Evolutionary conservation across 2,888 invertebrate species (phyloP).

Genomic region (Sesamia inferens): DNA sequence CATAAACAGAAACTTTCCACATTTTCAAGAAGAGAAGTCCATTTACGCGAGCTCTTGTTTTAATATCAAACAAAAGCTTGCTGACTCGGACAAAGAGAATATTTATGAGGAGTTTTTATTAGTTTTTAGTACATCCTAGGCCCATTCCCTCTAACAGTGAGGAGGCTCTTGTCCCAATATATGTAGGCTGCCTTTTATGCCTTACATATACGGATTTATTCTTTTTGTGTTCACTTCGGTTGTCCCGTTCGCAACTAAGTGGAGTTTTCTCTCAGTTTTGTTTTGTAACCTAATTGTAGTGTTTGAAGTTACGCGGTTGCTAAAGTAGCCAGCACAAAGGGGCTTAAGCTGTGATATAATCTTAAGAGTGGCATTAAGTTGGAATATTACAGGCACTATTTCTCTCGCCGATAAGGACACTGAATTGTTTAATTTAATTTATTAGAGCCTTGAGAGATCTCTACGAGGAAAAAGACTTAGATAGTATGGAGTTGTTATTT

Average conservation of each 20-base stretch:
- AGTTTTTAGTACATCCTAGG: not conserved
- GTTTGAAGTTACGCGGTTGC: slow-evolving; percentile 73
- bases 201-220: slow-evolving; percentile 28
- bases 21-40: not conserved
- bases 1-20: not conserved
- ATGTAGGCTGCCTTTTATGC: not conserved
- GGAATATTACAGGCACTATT: slow-evolving; percentile 77
- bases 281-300: slow-evolving; percentile 74
- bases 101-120: slow-evolving; percentile 31
- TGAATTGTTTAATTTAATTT: slow-evolving; percentile 75
- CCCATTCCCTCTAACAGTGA: not conserved
- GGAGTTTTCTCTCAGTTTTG: slow-evolving; percentile 68
- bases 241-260: slow-evolving; percentile 26
- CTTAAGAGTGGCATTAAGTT: slow-evolving; percentile 76
- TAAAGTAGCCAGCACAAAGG: slow-evolving; percentile 73
- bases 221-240: slow-evolving; percentile 33
- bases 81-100: slow-evolving; percentile 53
- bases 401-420: slow-evolving; percentile 74
- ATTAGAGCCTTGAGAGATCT: slow-evolving; percentile 65
- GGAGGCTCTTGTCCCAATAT: not conserved
- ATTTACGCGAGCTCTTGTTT: not conserved
- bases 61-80: slow-evolving; percentile 23
- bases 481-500: slow-evolving; percentile 27
- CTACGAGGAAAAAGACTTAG: slow-evolving; percentile 37
- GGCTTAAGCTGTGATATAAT: slow-evolving; percentile 75